Percentiles rank a stretch among this genome's conserved stretches.
Evolutionary conservation across 1,140 invertebrate species (phyloP).

Genomic region (Drosophila athabasca): DNA sequence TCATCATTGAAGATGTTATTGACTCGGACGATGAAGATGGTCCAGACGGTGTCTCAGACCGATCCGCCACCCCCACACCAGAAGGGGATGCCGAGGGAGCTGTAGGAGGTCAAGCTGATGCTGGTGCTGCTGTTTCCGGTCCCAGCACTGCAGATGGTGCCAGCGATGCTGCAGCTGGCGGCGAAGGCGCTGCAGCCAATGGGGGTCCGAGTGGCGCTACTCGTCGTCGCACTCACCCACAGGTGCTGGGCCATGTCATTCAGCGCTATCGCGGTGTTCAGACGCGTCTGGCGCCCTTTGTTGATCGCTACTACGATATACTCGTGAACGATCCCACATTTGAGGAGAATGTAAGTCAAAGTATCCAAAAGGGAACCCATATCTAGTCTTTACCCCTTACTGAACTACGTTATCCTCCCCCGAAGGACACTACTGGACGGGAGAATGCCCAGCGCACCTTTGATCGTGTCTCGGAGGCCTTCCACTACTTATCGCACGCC

Average conservation of each 20-base stretch:
- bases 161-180: slow-evolving; percentile 2
- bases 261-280: slow-evolving; percentile 86
- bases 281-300: slow-evolving; percentile 86
- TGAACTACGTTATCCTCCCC: slow-evolving; percentile 6
- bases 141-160: background rate
- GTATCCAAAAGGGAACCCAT: background rate
- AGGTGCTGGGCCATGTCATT: slow-evolving; percentile 86
- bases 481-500: slow-evolving; percentile 93
- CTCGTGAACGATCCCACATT: slow-evolving; percentile 86
- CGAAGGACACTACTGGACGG: slow-evolving; percentile 83
- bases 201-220: slow-evolving; percentile 21
- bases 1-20: slow-evolving; percentile 72
- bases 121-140: slow-evolving; percentile 2
- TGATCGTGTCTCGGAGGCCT: slow-evolving; percentile 89
- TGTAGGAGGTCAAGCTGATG: slow-evolving; percentile 22
- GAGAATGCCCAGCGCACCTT: slow-evolving; percentile 87
- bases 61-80: slow-evolving; percentile 32
- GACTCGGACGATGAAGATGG: slow-evolving; percentile 61
- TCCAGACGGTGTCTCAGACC: slow-evolving; percentile 38
- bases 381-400: background rate
- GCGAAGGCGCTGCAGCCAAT: slow-evolving; percentile 24
- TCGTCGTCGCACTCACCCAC: slow-evolving; percentile 84
- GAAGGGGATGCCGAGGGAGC: slow-evolving; percentile 33
- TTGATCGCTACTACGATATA: slow-evolving; percentile 86
- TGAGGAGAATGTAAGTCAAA: slow-evolving; percentile 84